Evolutionary conservation across 2,888 invertebrate genomes (phyloP), one percentile per base, ranked within the genome.

Genomic region (Odontocolon sp.): DNA sequence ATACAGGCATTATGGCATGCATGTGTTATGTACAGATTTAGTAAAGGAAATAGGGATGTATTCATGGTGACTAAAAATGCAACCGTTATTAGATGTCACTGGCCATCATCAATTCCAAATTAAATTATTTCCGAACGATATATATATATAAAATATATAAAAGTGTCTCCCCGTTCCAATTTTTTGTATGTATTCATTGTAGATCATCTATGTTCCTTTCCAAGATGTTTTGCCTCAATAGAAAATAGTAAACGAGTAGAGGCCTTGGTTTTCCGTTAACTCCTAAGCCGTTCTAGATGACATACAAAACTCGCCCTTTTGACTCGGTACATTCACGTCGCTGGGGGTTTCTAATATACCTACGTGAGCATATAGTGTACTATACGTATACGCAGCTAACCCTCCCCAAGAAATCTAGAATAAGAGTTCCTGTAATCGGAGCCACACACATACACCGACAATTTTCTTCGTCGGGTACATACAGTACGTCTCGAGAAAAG

Each of bases 351-450:
- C 18, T 23, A n/a, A n/a, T 8, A 45, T 64, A 54, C 28, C 5
- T 26, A 33, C 9, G 1, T 31, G 21, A 18, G 18, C 9, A 21
- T 47, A n/a, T n/a, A 26, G 42, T n/a, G 16, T 8, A 3, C 2
- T 9, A 9, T 3, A 21, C n/a, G 8, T 4, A 21, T n/a, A 16
- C 18, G 14, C 45, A 11, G 1, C 23, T 5, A 50, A 50, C 63
- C 63, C 63, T 63, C 63, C 36, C 47, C 36, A 50, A 36, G 21
- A 67, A 67, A 61, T 36, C 31, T 26, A 64, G 52, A 54, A 36
- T 45, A 38, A 45, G 33, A 63, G 61, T 77, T 77, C 67, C 67
- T 71, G 76, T 77, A 77, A 77, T 68, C 76, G 67, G 76, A 77
- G 76, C 67, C n/a, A 8, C 26, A n/a, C n/a, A 23, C 63, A 21